Conservation (phyloP, 2,113 vertebrate species). For the Phaethon lepturus region DNA sequence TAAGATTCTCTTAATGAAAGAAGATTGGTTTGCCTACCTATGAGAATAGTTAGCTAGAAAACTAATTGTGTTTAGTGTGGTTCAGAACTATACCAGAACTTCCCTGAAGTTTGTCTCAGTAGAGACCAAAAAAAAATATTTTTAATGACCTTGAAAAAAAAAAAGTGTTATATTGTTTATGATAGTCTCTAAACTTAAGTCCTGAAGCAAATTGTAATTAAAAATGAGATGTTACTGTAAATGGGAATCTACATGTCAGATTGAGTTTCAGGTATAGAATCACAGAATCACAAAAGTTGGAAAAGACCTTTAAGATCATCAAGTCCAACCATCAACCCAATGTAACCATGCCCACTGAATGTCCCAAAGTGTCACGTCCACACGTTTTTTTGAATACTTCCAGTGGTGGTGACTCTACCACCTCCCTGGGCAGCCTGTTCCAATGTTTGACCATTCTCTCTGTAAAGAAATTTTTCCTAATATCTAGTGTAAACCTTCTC, state of each 20-base stretch:
- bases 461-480: too few species aligned
- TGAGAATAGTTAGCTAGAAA: not conserved
- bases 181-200: not conserved
- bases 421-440: too few species aligned
- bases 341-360: too few species aligned
- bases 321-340: too few species aligned
- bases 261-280: not conserved
- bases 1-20: not conserved
- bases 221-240: not conserved
- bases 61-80: not conserved
- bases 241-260: rapidly evolving
- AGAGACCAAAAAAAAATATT: not conserved
- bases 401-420: too few species aligned
- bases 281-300: too few species aligned
- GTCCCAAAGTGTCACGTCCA: too few species aligned
- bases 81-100: not conserved
- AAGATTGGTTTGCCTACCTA: not conserved
- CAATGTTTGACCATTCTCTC: too few species aligned
- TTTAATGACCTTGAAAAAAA: not conserved
- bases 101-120: not conserved
- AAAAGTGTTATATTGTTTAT: not conserved
- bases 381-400: too few species aligned
- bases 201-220: not conserved
- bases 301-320: too few species aligned
- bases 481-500: too few species aligned